Percentiles rank a stretch among this genome's conserved stretches.
phyloP scores from a whole-genome alignment of 2,888 invertebrate genomes.

The Trisateles emortualis region DNA sequence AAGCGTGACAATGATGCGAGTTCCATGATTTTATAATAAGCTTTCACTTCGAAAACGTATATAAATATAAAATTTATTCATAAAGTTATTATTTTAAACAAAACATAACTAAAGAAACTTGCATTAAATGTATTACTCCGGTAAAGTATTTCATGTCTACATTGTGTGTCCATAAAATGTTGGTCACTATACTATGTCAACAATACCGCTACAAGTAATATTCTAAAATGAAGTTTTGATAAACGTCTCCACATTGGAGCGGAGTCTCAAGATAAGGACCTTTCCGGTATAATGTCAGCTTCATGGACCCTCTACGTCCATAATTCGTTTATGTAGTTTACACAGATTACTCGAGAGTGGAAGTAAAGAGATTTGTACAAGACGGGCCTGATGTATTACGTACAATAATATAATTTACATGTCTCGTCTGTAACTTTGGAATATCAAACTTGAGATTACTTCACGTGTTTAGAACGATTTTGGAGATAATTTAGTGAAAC shows the following conservation, averaged over 20 bases:
- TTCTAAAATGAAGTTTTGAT: not conserved
- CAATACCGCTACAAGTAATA: not conserved
- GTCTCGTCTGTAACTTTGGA: conserved; percentile 17
- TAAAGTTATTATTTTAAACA: too few relatives aligned
- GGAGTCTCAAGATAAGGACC: conserved; percentile 14
- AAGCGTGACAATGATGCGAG: too few relatives aligned
- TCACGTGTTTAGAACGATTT: not conserved
- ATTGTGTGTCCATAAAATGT: too few relatives aligned
- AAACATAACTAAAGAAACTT: too few relatives aligned
- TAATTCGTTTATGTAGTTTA: conserved; percentile 55
- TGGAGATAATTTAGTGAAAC: not conserved
- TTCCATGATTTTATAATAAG: too few relatives aligned
- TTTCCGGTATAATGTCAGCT: conserved; percentile 25
- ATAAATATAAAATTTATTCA: too few relatives aligned
- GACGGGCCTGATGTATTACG: conserved; percentile 39
- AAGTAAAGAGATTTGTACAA: conserved; percentile 48
- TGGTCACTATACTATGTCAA: too few relatives aligned
- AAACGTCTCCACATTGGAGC: conserved; percentile 5
- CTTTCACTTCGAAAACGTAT: too few relatives aligned
- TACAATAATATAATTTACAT: conserved; percentile 40
- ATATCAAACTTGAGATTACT: conserved; percentile 18
- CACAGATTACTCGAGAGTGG: conserved; percentile 42
- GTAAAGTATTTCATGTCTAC: too few relatives aligned
- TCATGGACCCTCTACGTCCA: conserved; percentile 32
- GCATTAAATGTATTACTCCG: too few relatives aligned